Percentiles rank a stretch among this genome's conserved stretches.
Evolutionary conservation across 2,797 vertebrate genomes (phyloP).

Genomic region (Cottoperca gobio): DNA sequence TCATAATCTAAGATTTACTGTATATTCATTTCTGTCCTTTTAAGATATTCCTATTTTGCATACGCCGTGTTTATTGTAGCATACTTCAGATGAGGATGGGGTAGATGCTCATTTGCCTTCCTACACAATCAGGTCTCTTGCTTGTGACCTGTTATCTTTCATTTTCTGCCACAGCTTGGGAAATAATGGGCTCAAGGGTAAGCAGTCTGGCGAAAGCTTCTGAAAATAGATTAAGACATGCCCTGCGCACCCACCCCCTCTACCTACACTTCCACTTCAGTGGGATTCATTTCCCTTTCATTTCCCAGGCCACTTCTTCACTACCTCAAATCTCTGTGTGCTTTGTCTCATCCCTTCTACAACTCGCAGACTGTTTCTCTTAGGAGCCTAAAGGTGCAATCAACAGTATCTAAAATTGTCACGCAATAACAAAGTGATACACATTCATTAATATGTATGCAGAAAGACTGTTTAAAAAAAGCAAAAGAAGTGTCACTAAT

Average conservation of each 20-base stretch:
- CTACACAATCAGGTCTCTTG: constrained; percentile 53
- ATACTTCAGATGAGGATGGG: constrained; percentile 10
- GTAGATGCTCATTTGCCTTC: constrained; percentile 56
- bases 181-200: constrained; percentile 74
- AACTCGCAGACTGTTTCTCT: constrained; percentile 35
- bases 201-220: constrained; percentile 72
- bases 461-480: background rate
- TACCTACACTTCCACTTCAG: constrained; percentile 68
- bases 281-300: constrained; percentile 79
- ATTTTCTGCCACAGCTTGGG: constrained; percentile 68
- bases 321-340: constrained; percentile 48
- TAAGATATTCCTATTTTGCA: constrained; percentile 26
- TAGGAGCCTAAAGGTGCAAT: constrained; percentile 37
- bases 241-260: constrained; percentile 56
- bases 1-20: constrained; percentile 17
- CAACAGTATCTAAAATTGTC: constrained; percentile 44
- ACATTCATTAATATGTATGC: background rate
- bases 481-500: background rate
- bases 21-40: constrained; percentile 35
- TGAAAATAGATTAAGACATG: constrained; percentile 81
- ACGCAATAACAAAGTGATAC: constrained; percentile 47
- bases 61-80: constrained; percentile 19
- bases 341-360: constrained; percentile 45
- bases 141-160: constrained; percentile 76
- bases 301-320: constrained; percentile 73